Base-by-base conservation (phyloP, 2,797 vertebrate genomes). In the Cygnus olor region DNA sequence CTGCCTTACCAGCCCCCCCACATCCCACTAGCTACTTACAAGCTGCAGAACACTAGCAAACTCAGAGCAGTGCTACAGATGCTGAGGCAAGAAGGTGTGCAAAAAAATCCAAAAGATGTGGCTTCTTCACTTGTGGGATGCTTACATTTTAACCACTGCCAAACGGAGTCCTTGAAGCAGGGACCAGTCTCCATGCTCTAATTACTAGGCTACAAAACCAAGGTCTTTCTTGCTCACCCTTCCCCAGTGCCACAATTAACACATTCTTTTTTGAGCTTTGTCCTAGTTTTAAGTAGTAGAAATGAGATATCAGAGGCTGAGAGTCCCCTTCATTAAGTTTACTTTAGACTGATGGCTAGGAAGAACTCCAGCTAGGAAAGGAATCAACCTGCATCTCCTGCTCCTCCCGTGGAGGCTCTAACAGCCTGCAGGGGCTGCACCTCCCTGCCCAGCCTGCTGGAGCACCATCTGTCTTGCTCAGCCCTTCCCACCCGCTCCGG, bases 401-500 rank as follows among this genome's bases (percentile, higher is more conserved):
- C 11, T 63, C 42, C 19, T 18, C 63, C 47, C 45, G 12, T 1
- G 5, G 34, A 15, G 15, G 6, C 12, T 69, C 15, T 40, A 90
- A 18, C 32, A 78, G 13, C 58, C 57, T 54, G 54, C 36, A 18
- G 34, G 3, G 15, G 30, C 17, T 9, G 22, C 45, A 76, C 6
- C 9, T 72, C 66, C 17, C n/a, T 10, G 5, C 12, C 25, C 61
- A 80, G 51, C 10, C 51, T 69, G 44, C 49, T 42, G 21, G 16
- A 80, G 27, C 45, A 74, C 27, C 9, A 2, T 10, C 4, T 40
- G 8, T 30, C 54, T 32, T 14, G 7, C 28, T 36, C 45, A 80
- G n/a, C 36, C 30, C 66, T 81, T 49, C 18, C 2, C 14, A 13
- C 10, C 74, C 0, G 0, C 2, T 3, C 14, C 4, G 18, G 34